phyloP scores from a whole-genome alignment of 2,113 vertebrate species.

The Psittacara wagleri region DNA sequence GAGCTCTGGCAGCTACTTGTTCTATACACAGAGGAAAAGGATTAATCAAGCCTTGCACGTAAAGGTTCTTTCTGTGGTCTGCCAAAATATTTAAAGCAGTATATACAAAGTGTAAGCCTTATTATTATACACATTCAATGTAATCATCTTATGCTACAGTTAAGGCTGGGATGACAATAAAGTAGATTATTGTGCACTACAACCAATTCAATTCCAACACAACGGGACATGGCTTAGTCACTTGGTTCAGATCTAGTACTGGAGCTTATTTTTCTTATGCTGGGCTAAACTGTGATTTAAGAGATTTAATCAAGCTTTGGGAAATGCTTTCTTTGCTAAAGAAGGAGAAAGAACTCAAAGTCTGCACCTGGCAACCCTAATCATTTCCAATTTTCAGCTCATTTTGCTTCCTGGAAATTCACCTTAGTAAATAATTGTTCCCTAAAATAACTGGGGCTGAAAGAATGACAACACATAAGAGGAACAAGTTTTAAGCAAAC shows the following conservation, averaged over 20 bases:
- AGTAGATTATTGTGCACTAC: slow-evolving; percentile 40
- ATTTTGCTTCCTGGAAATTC: slow-evolving; percentile 29
- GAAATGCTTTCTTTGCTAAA: slow-evolving; percentile 46
- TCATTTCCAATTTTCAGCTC: slow-evolving; percentile 10
- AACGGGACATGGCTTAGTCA: slow-evolving; percentile 47
- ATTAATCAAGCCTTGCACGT: slow-evolving; percentile 64
- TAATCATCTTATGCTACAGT: slow-evolving; percentile 65
- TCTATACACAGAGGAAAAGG: slow-evolving; percentile 60
- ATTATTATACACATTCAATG: slow-evolving; percentile 56
- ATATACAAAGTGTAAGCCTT: slow-evolving; percentile 60
- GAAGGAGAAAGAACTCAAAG: slow-evolving; percentile 7
- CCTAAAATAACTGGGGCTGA: slow-evolving; percentile 18
- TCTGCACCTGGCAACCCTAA: slow-evolving; percentile 51
- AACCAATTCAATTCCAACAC: slow-evolving; percentile 54
- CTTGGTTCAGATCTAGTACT: slow-evolving; percentile 35
- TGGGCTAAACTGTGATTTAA: slow-evolving; percentile 55
- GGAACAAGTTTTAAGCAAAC: slow-evolving; percentile 46
- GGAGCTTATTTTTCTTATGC: slow-evolving; percentile 50
- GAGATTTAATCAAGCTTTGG: slow-evolving; percentile 52
- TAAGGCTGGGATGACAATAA: slow-evolving; percentile 51
- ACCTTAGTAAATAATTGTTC: slow-evolving; percentile 34
- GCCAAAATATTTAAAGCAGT: slow-evolving; percentile 67
- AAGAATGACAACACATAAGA: slow-evolving; percentile 29
- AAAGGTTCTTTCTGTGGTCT: slow-evolving; percentile 59
- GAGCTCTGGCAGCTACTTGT: slow-evolving; percentile 61